Conservation (phyloP, 2,113 vertebrate species). For the Melanocharis versteri region DNA sequence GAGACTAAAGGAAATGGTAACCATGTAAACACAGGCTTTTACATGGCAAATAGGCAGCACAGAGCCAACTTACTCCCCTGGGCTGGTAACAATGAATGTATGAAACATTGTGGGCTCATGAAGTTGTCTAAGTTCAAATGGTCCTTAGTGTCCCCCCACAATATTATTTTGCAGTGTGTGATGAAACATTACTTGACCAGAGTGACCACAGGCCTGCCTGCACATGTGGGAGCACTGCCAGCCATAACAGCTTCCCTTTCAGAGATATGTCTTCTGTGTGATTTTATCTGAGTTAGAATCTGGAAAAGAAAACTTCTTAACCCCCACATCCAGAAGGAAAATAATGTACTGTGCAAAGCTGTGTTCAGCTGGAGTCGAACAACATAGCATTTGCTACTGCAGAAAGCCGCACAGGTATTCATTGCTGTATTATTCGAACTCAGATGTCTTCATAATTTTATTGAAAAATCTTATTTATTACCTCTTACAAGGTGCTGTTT, state of each 20-base stretch:
- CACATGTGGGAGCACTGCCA: neutral
- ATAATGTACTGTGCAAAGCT: neutral
- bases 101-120: neutral
- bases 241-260: neutral
- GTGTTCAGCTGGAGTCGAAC: rapidly evolving
- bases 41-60: neutral
- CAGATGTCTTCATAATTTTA: neutral
- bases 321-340: neutral
- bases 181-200: neutral
- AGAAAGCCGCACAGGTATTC: neutral
- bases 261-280: neutral
- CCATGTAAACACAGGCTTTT: neutral
- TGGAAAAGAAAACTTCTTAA: neutral
- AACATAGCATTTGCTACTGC: neutral
- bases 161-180: neutral
- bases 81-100: neutral
- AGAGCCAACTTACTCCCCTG: neutral
- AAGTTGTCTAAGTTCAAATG: neutral
- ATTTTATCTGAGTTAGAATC: neutral
- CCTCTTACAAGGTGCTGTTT: neutral
- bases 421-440: neutral
- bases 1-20: neutral
- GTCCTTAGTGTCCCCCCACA: neutral
- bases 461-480: neutral
- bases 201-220: neutral